Percentiles rank a stretch among this genome's conserved stretches.
These are phyloP conservation scores for Chaetura pelagica DNA, from an alignment of 2,113 vertebrate species.

Conservation along the genomic window DNA sequence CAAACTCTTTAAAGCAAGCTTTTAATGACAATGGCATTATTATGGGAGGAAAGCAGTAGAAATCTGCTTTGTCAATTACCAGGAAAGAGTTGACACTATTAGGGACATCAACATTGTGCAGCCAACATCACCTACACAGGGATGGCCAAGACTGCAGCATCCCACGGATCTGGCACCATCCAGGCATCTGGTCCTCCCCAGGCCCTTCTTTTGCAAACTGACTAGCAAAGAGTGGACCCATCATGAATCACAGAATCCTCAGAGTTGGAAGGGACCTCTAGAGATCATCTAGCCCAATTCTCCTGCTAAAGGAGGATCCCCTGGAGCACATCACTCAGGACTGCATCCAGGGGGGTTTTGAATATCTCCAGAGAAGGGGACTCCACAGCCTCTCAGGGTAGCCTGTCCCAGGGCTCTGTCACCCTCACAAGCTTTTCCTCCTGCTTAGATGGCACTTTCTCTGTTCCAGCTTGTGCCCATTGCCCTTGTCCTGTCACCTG, in stretches of 20 bases:
- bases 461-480: too few relatives aligned
- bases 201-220: not conserved
- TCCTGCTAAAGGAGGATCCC: too few relatives aligned
- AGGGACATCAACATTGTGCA: not conserved
- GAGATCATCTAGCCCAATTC: too few relatives aligned
- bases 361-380: too few relatives aligned
- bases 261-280: too few relatives aligned
- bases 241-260: not conserved
- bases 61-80: not conserved
- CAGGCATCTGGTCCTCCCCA: not conserved
- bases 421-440: too few relatives aligned
- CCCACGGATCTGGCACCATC: accelerated
- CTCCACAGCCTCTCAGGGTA: too few relatives aligned
- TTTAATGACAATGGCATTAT: not conserved
- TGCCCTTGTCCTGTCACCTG: too few relatives aligned
- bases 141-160: not conserved
- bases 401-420: too few relatives aligned
- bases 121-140: not conserved
- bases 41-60: not conserved
- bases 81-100: not conserved
- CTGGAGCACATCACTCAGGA: too few relatives aligned
- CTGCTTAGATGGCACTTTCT: too few relatives aligned
- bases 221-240: not conserved
- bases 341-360: too few relatives aligned
- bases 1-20: not conserved